Percentiles rank a stretch among this genome's conserved stretches.
Evolutionary conservation across 1,140 invertebrate species (phyloP).

Genomic region (Brachionus angularis): DNA sequence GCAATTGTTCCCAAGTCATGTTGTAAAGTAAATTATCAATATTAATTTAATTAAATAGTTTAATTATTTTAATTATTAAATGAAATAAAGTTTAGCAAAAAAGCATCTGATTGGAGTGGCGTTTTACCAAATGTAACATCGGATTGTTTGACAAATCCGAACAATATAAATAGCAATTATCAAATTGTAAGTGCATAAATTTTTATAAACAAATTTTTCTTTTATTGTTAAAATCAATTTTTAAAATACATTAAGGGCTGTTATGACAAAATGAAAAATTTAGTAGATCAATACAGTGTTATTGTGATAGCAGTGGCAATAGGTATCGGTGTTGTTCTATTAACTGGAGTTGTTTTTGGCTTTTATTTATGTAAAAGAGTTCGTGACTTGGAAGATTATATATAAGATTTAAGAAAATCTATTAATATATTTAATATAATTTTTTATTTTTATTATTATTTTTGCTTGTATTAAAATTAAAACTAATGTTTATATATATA

Average conservation of each 20-base stretch:
- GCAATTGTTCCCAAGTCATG: conserved; percentile 1
- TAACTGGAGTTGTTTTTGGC: not conserved
- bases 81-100: not conserved
- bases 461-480: no score
- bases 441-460: no score
- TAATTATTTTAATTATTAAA: not conserved
- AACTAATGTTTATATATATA: no score
- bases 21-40: not conserved
- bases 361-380: not conserved
- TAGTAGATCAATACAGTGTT: conserved; percentile 5
- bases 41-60: not conserved
- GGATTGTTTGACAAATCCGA: conserved; percentile 11
- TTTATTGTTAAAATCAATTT: not conserved
- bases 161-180: conserved; percentile 1
- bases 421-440: no score
- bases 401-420: no score
- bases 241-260: not conserved
- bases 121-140: not conserved
- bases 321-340: conserved; percentile 3
- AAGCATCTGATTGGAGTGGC: conserved; percentile 24
- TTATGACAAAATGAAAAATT: conserved; percentile 21
- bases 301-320: conserved; percentile 11
- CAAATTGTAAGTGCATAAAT: not conserved
- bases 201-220: not conserved
- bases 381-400: no score